Conservation (phyloP, 2,888 invertebrate species). For the Diachrysia chrysitis region DNA sequence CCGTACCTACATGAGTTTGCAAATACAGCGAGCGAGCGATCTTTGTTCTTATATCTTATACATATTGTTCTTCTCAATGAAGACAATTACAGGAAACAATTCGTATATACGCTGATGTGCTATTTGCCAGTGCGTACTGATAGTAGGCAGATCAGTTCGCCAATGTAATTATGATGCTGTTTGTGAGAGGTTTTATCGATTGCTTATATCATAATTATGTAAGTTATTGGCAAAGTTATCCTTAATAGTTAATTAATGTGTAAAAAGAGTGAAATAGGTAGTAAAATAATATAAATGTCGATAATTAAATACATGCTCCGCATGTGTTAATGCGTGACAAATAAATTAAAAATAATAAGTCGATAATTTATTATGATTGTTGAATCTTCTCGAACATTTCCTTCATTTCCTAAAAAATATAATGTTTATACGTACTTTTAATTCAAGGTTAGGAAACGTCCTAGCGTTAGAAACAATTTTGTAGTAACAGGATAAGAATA, state of each 20-base stretch:
- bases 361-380: no score
- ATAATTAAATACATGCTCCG: no score
- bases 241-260: no score
- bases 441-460: background rate
- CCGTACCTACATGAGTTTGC: constrained; percentile 29
- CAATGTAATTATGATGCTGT: background rate
- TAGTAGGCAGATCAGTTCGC: background rate
- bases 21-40: background rate
- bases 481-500: background rate
- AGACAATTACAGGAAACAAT: background rate
- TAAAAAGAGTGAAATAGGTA: no score
- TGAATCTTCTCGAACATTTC: background rate
- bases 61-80: background rate
- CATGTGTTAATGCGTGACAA: no score
- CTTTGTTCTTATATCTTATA: background rate
- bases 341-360: no score
- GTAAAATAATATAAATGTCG: no score
- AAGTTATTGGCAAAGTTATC: no score
- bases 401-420: background rate
- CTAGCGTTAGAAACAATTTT: background rate
- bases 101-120: background rate
- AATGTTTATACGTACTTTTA: background rate
- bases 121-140: background rate
- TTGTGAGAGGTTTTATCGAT: background rate
- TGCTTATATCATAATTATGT: no score